Evolutionary conservation across 1,140 invertebrate genomes (phyloP), one percentile per base, ranked within the genome.

Genomic region (Ectropis grisescens): DNA sequence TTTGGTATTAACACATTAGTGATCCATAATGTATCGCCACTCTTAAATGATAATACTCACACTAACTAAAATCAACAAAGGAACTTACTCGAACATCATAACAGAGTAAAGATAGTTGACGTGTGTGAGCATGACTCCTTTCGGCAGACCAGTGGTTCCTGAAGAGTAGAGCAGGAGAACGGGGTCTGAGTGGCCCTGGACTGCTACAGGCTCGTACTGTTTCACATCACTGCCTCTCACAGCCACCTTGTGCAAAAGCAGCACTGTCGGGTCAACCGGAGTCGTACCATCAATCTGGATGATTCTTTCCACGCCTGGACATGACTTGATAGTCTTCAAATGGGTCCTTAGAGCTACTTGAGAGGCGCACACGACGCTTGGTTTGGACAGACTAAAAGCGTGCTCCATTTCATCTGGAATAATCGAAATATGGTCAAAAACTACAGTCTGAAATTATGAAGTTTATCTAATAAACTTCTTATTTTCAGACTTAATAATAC

Each of bases 111-210:
- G 13, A 4, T 56, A 11, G 34, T 96, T 97, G 46, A 90, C 86
- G 40, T 72, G 65, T 0, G 89, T 90, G 23, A 93, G 61, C 83
- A 90, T 87, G 0, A 92, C 91, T 11, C 91, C 91, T 71, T 94
- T 94, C 0, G 92, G 91, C 16, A 88, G 58, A 35, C 92, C 91
- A 2, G 91, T 92, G 7, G 91, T 92, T 12, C 91, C 91, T 39
- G 89, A 91, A 0, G 89, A 85, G 34, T 81, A 85, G 2, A 84
- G 39, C n/a, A 86, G 67, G 5, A 78, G 43, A 1, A 72, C 61
- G 0, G 52, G 58, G 66, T 84, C 81, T 3, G 50, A 45, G n/a
- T 60, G 41, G 2, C 56, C 34, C 5, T 64, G 15, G 2, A 83
- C 56, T 11, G 70, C 44, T 2, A 34, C 25, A 0, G 64, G 52